A percentile compares a stretch with the other conserved stretches of the same genome.
Conservation (phyloP, 2,888 invertebrate species). For the Sylvicola fuscatus region DNA sequence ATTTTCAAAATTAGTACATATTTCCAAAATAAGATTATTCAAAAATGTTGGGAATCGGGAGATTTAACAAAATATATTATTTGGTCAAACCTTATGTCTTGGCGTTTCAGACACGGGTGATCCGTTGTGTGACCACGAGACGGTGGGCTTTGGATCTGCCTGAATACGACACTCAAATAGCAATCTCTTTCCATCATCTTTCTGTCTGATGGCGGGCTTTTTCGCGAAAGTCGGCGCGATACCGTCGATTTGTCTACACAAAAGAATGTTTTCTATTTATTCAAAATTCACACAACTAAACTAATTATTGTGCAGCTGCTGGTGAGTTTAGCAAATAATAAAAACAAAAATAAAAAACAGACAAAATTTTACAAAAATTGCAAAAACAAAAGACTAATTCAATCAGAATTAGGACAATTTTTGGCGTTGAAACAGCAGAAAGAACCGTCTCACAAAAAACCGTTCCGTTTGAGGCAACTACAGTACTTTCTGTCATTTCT, state of each 20-base stretch:
- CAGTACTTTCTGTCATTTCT: too few species aligned
- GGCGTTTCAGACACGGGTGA: constrained; percentile 56
- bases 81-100: constrained; percentile 56
- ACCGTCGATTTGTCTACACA: constrained; percentile 84
- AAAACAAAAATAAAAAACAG: too few species aligned
- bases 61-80: neutral
- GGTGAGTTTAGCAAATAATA: too few species aligned
- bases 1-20: neutral
- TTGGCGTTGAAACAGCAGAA: too few species aligned
- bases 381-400: too few species aligned
- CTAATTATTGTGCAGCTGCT: too few species aligned
- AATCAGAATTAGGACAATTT: too few species aligned
- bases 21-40: neutral
- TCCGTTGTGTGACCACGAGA: constrained; percentile 81
- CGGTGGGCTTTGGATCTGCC: constrained; percentile 76
- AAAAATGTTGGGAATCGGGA: neutral
- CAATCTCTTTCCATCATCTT: constrained; percentile 85
- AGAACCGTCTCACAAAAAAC: too few species aligned
- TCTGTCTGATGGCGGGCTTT: constrained; percentile 92
- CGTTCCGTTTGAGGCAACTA: too few species aligned
- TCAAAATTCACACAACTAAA: too few species aligned
- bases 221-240: constrained; percentile 95
- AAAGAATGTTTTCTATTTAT: constrained; percentile 2
- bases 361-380: too few species aligned
- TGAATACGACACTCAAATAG: constrained; percentile 89